Conservation (phyloP, 2,113 vertebrate species). For the Sapayoa aenigma region DNA sequence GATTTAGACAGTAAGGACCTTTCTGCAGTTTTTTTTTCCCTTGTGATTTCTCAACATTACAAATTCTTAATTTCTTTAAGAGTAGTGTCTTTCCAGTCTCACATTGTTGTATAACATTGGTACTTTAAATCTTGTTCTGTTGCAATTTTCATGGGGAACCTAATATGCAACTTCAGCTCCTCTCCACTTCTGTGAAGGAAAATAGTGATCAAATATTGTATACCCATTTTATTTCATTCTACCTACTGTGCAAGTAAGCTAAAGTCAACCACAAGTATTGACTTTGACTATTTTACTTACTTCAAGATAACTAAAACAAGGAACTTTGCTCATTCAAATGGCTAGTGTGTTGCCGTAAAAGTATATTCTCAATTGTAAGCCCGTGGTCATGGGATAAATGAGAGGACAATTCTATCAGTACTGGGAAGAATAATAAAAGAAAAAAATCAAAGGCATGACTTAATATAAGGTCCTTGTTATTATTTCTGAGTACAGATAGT, state of each 20-base stretch:
- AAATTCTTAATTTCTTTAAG: background rate
- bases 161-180: background rate
- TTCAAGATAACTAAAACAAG: background rate
- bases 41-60: background rate
- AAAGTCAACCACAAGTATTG: background rate
- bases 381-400: rapidly evolving
- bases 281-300: background rate
- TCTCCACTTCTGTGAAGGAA: background rate
- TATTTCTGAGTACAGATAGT: background rate
- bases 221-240: background rate
- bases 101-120: background rate
- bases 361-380: background rate
- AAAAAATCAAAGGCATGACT: background rate
- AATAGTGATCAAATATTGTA: background rate
- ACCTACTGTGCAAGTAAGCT: background rate
- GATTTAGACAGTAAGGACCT: background rate
- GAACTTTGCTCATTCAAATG: background rate
- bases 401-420: background rate
- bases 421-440: background rate
- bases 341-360: background rate
- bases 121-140: background rate
- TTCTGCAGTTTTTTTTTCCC: background rate
- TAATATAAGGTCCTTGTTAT: background rate
- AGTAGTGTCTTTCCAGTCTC: background rate
- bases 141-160: background rate